These are phyloP conservation scores for Caenorhabditis drosophilae DNA, from an alignment of 2,888 invertebrate species.

Conservation along the genomic window DNA sequence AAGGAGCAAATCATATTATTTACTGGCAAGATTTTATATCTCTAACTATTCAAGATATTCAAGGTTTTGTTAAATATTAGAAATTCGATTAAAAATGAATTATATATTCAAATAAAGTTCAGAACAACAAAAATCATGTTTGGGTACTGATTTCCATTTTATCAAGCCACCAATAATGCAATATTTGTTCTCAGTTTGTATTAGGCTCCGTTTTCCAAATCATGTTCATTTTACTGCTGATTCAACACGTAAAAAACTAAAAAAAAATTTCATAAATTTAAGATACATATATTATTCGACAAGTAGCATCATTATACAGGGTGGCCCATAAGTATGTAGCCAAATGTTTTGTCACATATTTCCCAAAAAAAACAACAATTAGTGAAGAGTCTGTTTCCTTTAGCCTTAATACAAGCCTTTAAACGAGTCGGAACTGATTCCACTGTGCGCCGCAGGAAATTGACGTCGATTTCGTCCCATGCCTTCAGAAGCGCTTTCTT, in stretches of 20 bases:
- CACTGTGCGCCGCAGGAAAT: too few relatives aligned
- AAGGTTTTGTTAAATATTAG: slow-evolving; percentile 20
- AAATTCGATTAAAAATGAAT: neutral
- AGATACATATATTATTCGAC: slow-evolving; percentile 54
- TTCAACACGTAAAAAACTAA: slow-evolving; percentile 13
- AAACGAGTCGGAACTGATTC: too few relatives aligned
- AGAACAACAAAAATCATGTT: slow-evolving; percentile 3
- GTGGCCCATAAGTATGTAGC: slow-evolving; percentile 1
- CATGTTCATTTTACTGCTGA: slow-evolving; percentile 59
- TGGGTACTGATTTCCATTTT: slow-evolving; percentile 47
- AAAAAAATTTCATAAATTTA: slow-evolving; percentile 3
- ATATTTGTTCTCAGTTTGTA: slow-evolving; percentile 64
- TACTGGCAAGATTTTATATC: slow-evolving; percentile 44
- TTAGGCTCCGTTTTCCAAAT: slow-evolving; percentile 59
- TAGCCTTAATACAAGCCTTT: too few relatives aligned
- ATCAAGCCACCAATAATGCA: slow-evolving; percentile 51
- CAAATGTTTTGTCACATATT: too few relatives aligned
- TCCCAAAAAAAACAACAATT: too few relatives aligned
- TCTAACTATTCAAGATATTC: slow-evolving; percentile 28
- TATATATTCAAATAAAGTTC: too few relatives aligned
- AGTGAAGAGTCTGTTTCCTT: too few relatives aligned
- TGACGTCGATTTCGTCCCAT: too few relatives aligned
- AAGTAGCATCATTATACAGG: slow-evolving; percentile 29
- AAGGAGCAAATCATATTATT: slow-evolving; percentile 18
- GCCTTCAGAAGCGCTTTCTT: too few relatives aligned